phyloP scores from a whole-genome alignment of 2,888 invertebrate species.

The Abrostola triplasia region DNA sequence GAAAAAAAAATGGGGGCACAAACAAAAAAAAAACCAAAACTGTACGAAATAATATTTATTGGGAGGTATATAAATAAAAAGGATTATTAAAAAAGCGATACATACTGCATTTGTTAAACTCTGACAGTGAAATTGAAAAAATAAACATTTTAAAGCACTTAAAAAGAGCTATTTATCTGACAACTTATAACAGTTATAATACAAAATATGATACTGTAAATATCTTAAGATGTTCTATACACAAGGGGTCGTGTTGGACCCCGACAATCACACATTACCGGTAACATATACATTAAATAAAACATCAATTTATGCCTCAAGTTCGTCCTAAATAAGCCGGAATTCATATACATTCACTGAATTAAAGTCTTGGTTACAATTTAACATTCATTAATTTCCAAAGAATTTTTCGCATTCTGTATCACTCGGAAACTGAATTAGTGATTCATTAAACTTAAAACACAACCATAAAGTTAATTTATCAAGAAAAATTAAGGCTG shows the following conservation, averaged over 20 bases:
- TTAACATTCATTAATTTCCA: no score
- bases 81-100: constrained; percentile 72
- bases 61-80: constrained; percentile 77
- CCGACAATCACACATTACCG: background rate
- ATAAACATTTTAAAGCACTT: constrained; percentile 24
- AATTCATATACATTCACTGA: no score
- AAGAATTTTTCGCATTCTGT: no score
- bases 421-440: background rate
- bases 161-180: constrained; percentile 23
- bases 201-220: background rate
- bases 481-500: background rate
- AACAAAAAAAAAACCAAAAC: constrained; percentile 66
- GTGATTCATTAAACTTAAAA: constrained; percentile 1
- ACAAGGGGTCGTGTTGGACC: background rate
- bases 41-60: constrained; percentile 83
- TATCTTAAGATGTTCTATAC: background rate
- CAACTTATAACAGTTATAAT: constrained; percentile 3
- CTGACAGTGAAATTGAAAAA: constrained; percentile 33
- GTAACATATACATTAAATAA: background rate
- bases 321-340: no score
- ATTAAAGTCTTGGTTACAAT: no score
- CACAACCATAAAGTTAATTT: constrained; percentile 5
- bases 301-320: no score
- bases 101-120: constrained; percentile 53
- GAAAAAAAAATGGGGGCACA: constrained; percentile 16